Conservation (phyloP, 2,113 vertebrate species). For the Pycnonotus jocosus region DNA sequence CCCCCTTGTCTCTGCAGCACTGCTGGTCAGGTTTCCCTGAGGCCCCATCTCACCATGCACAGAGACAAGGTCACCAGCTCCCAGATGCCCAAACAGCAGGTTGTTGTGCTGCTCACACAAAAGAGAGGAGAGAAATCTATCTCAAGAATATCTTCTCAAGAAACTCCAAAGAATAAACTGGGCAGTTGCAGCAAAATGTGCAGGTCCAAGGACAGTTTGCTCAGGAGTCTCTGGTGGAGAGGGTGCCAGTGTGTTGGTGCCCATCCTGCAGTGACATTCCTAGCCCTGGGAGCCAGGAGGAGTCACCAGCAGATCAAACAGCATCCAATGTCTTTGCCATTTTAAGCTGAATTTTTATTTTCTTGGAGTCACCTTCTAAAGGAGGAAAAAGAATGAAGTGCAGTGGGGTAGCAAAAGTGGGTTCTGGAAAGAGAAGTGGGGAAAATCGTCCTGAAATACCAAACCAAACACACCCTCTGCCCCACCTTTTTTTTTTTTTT, state of each 20-base stretch:
- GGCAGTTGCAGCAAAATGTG: not conserved
- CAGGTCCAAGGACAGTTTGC: not conserved
- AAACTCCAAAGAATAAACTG: not conserved
- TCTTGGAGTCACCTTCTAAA: not conserved
- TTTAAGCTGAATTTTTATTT: not conserved
- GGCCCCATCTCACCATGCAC: not conserved
- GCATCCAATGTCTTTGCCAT: not conserved
- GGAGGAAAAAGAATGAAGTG: not conserved
- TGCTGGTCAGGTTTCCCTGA: accelerated
- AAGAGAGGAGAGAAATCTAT: not conserved
- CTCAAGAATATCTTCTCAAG: not conserved
- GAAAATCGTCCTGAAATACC: not conserved
- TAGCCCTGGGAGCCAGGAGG: not conserved
- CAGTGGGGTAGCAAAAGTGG: not conserved
- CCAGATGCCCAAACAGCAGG: not conserved
- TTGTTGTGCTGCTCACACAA: not conserved
- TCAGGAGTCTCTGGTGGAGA: not conserved
- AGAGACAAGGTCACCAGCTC: not conserved
- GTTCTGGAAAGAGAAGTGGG: not conserved
- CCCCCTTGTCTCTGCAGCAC: not conserved
- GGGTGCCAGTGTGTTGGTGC: not conserved
- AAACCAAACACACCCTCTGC: not conserved
- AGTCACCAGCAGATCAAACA: not conserved
- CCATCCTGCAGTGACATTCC: accelerated
- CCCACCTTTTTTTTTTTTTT: not conserved